These are phyloP conservation scores for Nymphalis urticae DNA, from an alignment of 2,888 invertebrate species.

Conservation along the genomic window DNA sequence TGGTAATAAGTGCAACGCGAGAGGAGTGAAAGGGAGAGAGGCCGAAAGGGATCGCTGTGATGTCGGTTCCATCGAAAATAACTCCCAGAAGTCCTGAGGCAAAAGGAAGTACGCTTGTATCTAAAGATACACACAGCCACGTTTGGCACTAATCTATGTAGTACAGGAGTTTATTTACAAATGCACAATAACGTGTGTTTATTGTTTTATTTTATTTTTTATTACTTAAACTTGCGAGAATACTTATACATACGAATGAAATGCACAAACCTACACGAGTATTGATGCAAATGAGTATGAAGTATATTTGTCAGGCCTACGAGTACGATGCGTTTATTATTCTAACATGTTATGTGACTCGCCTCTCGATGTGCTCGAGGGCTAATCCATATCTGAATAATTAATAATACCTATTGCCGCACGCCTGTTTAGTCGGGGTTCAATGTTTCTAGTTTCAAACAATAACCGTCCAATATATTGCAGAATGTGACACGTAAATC, in stretches of 20 bases:
- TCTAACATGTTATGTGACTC: conserved; percentile 8
- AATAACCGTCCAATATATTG: conserved; percentile 4
- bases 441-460: conserved; percentile 8
- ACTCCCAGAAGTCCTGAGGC: conserved; percentile 21
- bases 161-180: conserved; percentile 1
- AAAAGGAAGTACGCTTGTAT: conserved; percentile 24
- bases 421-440: conserved; percentile 14
- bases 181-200: not conserved
- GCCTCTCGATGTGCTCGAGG: conserved; percentile 13
- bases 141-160: conserved; percentile 9
- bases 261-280: too few relatives aligned
- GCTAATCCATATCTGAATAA: conserved; percentile 21
- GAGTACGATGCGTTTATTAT: not conserved
- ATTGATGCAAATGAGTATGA: too few relatives aligned
- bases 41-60: conserved; percentile 7
- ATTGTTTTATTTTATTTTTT: not conserved
- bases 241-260: not conserved
- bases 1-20: conserved; percentile 12
- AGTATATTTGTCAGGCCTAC: not conserved
- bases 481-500: conserved; percentile 1
- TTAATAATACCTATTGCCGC: conserved; percentile 20
- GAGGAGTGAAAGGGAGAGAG: conserved; percentile 6
- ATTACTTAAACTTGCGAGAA: not conserved
- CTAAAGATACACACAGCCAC: conserved; percentile 8
- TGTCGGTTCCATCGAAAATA: conserved; percentile 18